A percentile compares a stretch with the other conserved stretches of the same genome.
phyloP scores from a whole-genome alignment of 2,113 vertebrate species.

The Brachyhypopomus gauderio region DNA sequence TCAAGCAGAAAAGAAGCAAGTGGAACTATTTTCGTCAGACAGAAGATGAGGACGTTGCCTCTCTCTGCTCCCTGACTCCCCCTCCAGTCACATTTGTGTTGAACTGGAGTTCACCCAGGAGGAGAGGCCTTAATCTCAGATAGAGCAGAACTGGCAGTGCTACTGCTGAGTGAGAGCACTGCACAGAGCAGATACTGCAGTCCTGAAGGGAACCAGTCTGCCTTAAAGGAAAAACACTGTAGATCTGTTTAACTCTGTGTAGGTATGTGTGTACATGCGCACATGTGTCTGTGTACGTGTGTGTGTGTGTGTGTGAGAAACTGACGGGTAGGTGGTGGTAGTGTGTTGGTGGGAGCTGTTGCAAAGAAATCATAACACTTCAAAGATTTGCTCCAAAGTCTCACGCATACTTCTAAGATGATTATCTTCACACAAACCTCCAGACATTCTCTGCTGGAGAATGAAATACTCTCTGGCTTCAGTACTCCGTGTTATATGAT shows the following conservation, averaged over 20 bases:
- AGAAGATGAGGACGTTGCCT: conserved; percentile 10
- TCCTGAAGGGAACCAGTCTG: conserved; percentile 17
- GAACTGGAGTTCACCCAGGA: conserved; percentile 31
- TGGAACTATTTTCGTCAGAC: conserved; percentile 32
- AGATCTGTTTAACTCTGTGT: background rate
- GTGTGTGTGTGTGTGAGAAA: background rate
- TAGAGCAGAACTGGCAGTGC: background rate
- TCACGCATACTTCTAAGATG: conserved; percentile 38
- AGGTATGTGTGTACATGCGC: too few species aligned
- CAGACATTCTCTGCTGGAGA: conserved; percentile 20
- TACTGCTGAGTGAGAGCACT: background rate
- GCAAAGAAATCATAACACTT: conserved; percentile 27
- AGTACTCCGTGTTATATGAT: conserved; percentile 15
- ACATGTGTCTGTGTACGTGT: background rate
- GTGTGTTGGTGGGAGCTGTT: too few species aligned
- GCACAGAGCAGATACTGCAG: background rate
- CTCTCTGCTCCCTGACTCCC: background rate
- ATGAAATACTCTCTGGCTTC: conserved; percentile 22
- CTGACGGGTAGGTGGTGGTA: background rate
- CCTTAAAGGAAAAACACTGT: conserved; percentile 4
- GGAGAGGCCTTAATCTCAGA: conserved; percentile 11
- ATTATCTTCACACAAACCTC: conserved; percentile 42
- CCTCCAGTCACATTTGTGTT: conserved; percentile 6
- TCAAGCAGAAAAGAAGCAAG: background rate
- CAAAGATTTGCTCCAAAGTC: conserved; percentile 42